Evolutionary conservation across 2,113 vertebrate species (phyloP).

Genomic region (Ovis aries): DNA sequence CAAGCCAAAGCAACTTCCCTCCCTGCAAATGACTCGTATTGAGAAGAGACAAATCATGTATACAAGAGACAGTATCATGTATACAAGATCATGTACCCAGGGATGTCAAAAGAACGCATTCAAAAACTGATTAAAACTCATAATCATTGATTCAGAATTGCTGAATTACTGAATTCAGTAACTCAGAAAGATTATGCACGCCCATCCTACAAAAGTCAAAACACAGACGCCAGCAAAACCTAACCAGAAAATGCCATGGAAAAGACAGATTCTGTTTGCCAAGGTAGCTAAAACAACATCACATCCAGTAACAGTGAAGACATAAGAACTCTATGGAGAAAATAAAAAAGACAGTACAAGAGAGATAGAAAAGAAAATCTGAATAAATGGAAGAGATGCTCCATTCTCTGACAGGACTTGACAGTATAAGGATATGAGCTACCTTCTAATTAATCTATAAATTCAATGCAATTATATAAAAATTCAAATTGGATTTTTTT

Average conservation of each 20-base stretch:
- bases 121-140: background rate
- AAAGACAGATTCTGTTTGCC: background rate
- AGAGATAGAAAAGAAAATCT: background rate
- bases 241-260: background rate
- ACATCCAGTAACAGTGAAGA: too few species aligned
- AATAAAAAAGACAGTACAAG: background rate
- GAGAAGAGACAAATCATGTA: background rate
- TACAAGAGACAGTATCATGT: too few species aligned
- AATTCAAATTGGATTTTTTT: background rate
- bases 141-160: background rate
- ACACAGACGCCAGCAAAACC: background rate
- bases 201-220: fast-evolving
- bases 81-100: background rate
- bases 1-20: too few species aligned
- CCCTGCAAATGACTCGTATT: fast-evolving
- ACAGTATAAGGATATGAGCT: background rate
- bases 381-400: background rate
- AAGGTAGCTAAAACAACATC: background rate
- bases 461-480: background rate
- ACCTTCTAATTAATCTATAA: background rate
- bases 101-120: background rate
- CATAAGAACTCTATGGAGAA: background rate
- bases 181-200: background rate
- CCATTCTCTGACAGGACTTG: background rate
- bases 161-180: background rate